A percentile compares a stretch with the other conserved stretches of the same genome.
These are phyloP conservation scores for Acromyrmex heyeri DNA, from an alignment of 1,140 invertebrate species.

Conservation along the genomic window DNA sequence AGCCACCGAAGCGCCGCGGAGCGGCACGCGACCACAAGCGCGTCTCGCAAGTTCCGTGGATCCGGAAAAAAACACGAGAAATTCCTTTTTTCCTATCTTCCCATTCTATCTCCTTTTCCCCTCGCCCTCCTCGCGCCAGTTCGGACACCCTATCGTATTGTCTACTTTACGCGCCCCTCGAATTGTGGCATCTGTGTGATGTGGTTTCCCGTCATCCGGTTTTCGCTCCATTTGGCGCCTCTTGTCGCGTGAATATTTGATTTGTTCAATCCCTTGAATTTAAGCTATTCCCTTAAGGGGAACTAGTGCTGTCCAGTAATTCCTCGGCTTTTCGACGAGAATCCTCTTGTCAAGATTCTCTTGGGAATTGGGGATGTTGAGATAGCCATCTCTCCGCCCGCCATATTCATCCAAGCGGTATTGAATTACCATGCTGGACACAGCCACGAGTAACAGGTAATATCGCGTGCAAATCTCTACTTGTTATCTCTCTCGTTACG, in stretches of 20 bases:
- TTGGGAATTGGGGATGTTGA: conserved; percentile 66
- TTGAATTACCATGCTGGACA: conserved; percentile 83
- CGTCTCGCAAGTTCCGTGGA: neutral
- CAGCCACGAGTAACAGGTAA: conserved; percentile 81
- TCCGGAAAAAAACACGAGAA: neutral
- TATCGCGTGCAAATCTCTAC: conserved; percentile 40
- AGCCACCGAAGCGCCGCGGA: neutral
- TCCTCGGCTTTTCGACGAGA: conserved; percentile 46
- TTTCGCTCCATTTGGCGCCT: neutral
- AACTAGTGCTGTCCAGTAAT: conserved; percentile 25
- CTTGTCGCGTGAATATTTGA: neutral
- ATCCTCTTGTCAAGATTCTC: conserved; percentile 45
- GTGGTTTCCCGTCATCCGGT: conserved; percentile 19
- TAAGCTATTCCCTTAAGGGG: neutral
- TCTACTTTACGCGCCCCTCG: neutral
- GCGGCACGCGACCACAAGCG: conserved; percentile 9
- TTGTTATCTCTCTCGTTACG: conserved; percentile 17
- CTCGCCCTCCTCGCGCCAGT: conserved; percentile 41
- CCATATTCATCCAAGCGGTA: conserved; percentile 68
- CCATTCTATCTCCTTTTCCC: neutral
- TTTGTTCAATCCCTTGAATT: neutral
- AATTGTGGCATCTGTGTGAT: neutral
- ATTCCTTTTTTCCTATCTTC: neutral
- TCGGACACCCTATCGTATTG: conserved; percentile 69
- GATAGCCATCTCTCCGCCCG: conserved; percentile 46